Conservation (phyloP, 2,888 invertebrate genomes). For the Idaea biselata region DNA sequence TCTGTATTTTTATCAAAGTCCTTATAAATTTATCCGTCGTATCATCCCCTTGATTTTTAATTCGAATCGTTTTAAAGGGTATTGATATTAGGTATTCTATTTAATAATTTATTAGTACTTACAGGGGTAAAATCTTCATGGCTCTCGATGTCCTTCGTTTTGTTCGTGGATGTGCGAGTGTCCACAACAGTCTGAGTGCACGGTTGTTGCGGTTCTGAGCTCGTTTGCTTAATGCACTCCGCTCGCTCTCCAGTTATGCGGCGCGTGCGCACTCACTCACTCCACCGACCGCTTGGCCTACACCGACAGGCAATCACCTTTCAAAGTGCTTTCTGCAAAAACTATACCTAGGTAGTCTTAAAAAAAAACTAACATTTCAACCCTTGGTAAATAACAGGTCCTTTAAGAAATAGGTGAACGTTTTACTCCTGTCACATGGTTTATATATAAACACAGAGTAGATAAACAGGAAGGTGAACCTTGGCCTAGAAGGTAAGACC, state of each 20-base stretch:
- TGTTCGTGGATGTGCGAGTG: conserved; percentile 39
- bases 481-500: too few species aligned
- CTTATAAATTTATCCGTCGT: too few species aligned
- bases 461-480: too few species aligned
- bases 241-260: neutral
- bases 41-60: neutral
- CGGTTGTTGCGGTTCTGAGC: conserved; percentile 57
- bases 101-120: neutral
- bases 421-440: too few species aligned
- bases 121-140: neutral
- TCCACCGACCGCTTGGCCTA: neutral
- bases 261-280: neutral
- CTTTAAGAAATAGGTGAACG: too few species aligned
- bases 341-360: neutral
- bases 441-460: too few species aligned
- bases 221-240: neutral
- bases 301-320: neutral
- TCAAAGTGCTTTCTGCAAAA: neutral
- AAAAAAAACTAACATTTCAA: neutral
- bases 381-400: neutral
- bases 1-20: neutral
- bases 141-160: neutral
- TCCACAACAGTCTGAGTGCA: conserved; percentile 67
- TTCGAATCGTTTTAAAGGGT: neutral
- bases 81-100: neutral